Conservation (phyloP, 2,888 invertebrate genomes). For the Brassicogethes aeneus region DNA sequence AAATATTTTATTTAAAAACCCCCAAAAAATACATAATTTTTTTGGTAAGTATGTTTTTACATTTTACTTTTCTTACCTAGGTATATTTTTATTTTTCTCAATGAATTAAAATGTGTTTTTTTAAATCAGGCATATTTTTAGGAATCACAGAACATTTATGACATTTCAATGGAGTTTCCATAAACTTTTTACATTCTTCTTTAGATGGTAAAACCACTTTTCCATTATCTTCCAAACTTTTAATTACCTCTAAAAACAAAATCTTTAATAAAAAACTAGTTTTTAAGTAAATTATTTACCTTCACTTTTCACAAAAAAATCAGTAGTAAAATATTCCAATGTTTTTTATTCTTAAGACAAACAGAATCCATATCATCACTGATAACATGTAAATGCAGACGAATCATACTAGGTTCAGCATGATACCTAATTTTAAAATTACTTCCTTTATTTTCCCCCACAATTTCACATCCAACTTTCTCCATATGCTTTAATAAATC, state of each 20-base stretch:
- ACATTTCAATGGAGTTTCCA: constrained; percentile 57
- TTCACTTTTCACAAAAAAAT: constrained; percentile 62
- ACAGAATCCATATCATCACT: constrained; percentile 79
- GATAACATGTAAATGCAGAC: constrained; percentile 80
- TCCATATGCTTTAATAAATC: constrained; percentile 64
- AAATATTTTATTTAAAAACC: background rate
- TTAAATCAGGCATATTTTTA: constrained; percentile 65
- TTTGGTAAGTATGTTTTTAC: too few species aligned
- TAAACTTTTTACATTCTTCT: constrained; percentile 46
- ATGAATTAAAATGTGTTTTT: constrained; percentile 49
- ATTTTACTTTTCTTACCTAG: too few species aligned
- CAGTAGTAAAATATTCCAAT: constrained; percentile 84
- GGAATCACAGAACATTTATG: constrained; percentile 60
- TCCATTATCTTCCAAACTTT: constrained; percentile 49
- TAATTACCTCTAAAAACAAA: constrained; percentile 42
- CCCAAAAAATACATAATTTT: too few species aligned
- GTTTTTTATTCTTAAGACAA: constrained; percentile 68
- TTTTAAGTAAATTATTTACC: constrained; percentile 42
- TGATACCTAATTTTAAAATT: constrained; percentile 64
- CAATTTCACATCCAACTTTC: constrained; percentile 51
- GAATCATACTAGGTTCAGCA: constrained; percentile 69
- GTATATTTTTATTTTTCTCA: too few species aligned
- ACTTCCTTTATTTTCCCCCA: constrained; percentile 38
- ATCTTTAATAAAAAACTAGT: background rate
- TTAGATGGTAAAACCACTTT: constrained; percentile 45